Evolutionary conservation across 2,888 invertebrate genomes (phyloP).

Genomic region (Pyrgus malvae): DNA sequence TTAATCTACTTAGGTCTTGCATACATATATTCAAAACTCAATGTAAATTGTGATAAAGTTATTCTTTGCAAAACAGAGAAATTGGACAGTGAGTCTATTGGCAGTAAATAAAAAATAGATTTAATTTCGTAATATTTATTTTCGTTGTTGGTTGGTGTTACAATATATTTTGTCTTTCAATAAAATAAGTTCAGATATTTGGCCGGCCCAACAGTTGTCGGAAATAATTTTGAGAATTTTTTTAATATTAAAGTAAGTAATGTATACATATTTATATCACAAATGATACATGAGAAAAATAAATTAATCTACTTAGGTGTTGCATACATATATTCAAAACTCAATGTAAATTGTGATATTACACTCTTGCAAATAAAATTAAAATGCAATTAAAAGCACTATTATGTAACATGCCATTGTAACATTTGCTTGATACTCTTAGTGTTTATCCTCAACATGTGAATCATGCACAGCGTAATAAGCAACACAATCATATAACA

Average conservation of each 20-base stretch:
- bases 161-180: conserved; percentile 11
- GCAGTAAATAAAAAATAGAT: neutral
- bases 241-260: neutral
- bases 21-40: too few species aligned
- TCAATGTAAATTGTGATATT: neutral
- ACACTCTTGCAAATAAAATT: neutral
- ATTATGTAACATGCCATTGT: neutral
- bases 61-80: too few species aligned
- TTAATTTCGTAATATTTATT: conserved; percentile 33
- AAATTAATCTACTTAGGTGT: too few species aligned
- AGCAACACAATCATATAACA: neutral
- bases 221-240: neutral
- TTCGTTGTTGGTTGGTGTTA: conserved; percentile 23
- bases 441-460: neutral
- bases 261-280: neutral
- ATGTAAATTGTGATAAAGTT: neutral
- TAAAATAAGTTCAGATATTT: neutral
- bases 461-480: conserved; percentile 8
- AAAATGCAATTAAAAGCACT: neutral
- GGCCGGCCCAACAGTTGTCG: neutral
- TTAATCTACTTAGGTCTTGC: too few species aligned
- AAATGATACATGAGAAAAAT: too few species aligned
- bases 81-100: neutral
- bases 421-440: neutral
- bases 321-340: too few species aligned